Evolutionary conservation across 2,888 invertebrate genomes (phyloP), one percentile per base, ranked within the genome.

Genomic region (Magallana nippona): DNA sequence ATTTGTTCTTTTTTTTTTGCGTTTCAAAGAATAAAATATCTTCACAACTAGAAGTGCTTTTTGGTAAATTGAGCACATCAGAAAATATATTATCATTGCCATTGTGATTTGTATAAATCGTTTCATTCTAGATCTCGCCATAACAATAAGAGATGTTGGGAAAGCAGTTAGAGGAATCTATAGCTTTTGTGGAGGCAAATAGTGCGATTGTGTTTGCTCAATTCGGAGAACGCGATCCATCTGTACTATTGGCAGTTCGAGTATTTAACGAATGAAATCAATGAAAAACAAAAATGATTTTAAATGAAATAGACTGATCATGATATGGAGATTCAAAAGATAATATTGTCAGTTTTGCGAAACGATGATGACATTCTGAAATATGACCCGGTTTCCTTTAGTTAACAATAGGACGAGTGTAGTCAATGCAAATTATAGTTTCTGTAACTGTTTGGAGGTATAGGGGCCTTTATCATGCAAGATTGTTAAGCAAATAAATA

Each of bases 121-220:
- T 13, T 27, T 27, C 22, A 22, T 13, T 71, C 32, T 15, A 22
- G 44, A 44, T 44, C 44, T 44, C 71, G 32, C 32, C 71, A 71
- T 11, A 22, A 71, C 71, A 71, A 71, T 60, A 71, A 17, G 27
- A 71, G 27, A 27, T 71, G 32, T 27, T 71, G 71, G 27, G 32
- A 71, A 71, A 60, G 19, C 15, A 71, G 71, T 15, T n/a, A 15
- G 15, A 32, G 71, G 15, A 15, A 22, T 71, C 71, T 71, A 71
- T 71, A 71, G 71, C 11, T 71, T 22, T 71, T n/a, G 17, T 27
- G 22, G 27, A 27, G 27, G 71, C 32, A 10, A 71, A 15, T 27
- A 27, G 71, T 15, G 27, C 22, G 19, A 71, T 71, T 71, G 27
- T 71, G 71, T 71, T 13, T 71, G 32, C 71, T 71, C 71, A 71